A percentile compares a stretch with the other conserved stretches of the same genome.
Evolutionary conservation across 2,888 invertebrate species (phyloP).

Genomic region (Caenorhabditis doughertyi): DNA sequence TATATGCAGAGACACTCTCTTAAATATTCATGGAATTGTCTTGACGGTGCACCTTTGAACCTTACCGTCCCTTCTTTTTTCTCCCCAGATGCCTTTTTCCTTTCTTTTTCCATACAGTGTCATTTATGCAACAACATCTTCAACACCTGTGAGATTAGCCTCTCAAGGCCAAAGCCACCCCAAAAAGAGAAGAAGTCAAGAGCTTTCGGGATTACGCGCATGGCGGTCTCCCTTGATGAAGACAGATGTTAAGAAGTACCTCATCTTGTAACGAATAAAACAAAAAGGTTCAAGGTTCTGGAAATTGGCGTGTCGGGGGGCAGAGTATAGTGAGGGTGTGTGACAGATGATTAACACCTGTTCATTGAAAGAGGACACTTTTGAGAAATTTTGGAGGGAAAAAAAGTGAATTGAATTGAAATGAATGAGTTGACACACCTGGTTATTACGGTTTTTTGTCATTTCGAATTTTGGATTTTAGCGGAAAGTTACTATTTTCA

Average conservation of each 20-base stretch:
- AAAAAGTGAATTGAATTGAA: constrained; percentile 11
- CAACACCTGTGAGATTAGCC: constrained; percentile 52
- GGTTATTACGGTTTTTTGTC: background rate
- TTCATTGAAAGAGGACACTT: background rate
- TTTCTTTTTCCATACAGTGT: constrained; percentile 3
- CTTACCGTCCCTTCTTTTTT: constrained; percentile 15
- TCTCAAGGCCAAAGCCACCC: constrained; percentile 30
- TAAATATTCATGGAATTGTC: constrained; percentile 60
- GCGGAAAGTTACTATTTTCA: too few relatives aligned
- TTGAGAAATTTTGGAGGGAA: background rate
- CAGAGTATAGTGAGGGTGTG: background rate
- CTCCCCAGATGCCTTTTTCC: constrained; percentile 16
- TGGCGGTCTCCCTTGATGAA: constrained; percentile 23
- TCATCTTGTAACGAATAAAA: constrained; percentile 20
- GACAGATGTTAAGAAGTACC: constrained; percentile 48
- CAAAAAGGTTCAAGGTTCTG: constrained; percentile 55
- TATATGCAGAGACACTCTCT: constrained; percentile 35
- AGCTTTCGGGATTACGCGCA: constrained; percentile 49
- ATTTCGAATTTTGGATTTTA: too few relatives aligned
- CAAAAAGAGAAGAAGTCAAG: constrained; percentile 59
- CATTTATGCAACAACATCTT: constrained; percentile 59
- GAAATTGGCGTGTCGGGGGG: background rate
- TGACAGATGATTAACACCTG: constrained; percentile 33
- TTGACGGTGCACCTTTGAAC: constrained; percentile 54
- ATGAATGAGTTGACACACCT: constrained; percentile 21